A percentile compares a stretch with the other conserved stretches of the same genome.
Evolutionary conservation across 1,140 invertebrate genomes (phyloP).

Genomic region (Chrysomallon squamiferum): DNA sequence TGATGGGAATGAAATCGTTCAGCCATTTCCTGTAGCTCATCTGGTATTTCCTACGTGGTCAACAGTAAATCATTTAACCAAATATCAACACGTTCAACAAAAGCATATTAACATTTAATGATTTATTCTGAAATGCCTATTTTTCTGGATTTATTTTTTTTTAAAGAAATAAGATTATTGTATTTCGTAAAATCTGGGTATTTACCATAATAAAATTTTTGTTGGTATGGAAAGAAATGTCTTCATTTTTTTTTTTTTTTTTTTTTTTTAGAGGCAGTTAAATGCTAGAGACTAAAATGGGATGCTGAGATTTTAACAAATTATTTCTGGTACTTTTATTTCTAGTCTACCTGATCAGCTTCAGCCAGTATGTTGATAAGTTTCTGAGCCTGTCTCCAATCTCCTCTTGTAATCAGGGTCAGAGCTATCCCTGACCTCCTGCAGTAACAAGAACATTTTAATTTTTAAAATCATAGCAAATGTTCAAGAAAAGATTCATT

Average conservation of each 20-base stretch:
- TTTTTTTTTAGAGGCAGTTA: neutral
- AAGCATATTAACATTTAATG: neutral
- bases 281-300: neutral
- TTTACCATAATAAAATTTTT: neutral
- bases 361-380: slow-evolving; percentile 61
- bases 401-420: slow-evolving; percentile 55
- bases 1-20: slow-evolving; percentile 30
- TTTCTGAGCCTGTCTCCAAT: slow-evolving; percentile 58
- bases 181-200: neutral
- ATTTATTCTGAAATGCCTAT: neutral
- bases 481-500: too few species aligned
- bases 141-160: neutral
- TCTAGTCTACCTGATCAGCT: slow-evolving; percentile 50
- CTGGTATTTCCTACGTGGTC: slow-evolving; percentile 70
- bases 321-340: neutral
- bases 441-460: slow-evolving; percentile 19
- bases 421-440: slow-evolving; percentile 68
- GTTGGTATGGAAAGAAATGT: too few species aligned
- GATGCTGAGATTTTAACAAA: neutral
- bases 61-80: neutral
- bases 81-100: neutral
- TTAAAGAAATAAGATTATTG: neutral
- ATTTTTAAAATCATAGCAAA: too few species aligned
- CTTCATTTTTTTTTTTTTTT: neutral
- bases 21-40: slow-evolving; percentile 60